Conservation (phyloP, 2,113 vertebrate species). For the Pseudorasbora parva region DNA sequence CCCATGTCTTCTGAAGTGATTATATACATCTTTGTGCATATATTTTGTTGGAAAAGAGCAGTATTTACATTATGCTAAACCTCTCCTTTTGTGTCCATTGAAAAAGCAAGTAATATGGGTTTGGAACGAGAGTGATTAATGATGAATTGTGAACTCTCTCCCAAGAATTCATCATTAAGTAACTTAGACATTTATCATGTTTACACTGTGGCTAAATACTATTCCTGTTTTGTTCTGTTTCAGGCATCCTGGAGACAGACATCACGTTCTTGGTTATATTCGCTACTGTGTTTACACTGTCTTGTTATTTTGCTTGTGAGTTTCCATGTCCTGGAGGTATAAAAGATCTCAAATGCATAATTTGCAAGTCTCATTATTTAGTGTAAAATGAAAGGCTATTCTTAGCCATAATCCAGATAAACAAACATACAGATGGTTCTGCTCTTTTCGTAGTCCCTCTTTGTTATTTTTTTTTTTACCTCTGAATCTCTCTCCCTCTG, state of each 20-base stretch:
- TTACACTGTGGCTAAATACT: neutral
- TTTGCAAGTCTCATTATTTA: constrained; percentile 6
- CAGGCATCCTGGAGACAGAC: constrained; percentile 92
- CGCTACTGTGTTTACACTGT: constrained; percentile 84
- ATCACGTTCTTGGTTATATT: constrained; percentile 92
- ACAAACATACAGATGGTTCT: neutral
- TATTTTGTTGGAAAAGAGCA: neutral
- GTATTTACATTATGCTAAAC: neutral
- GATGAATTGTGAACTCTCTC: neutral
- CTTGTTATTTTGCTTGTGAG: constrained; percentile 93
- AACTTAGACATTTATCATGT: neutral
- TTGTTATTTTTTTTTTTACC: constrained; percentile 49
- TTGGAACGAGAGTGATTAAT: neutral
- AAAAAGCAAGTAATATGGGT: neutral
- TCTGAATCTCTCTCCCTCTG: constrained; percentile 59
- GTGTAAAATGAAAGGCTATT: constrained; percentile 7
- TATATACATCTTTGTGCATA: neutral
- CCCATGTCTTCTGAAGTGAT: neutral
- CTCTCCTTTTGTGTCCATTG: neutral
- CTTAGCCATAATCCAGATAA: constrained; percentile 9
- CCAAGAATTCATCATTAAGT: too few species aligned
- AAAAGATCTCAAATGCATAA: neutral
- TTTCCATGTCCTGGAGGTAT: constrained; percentile 50
- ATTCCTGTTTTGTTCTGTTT: constrained; percentile 16
- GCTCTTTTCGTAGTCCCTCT: neutral